phyloP scores from a whole-genome alignment of 2,888 invertebrate genomes.

The Aquatica leii region DNA sequence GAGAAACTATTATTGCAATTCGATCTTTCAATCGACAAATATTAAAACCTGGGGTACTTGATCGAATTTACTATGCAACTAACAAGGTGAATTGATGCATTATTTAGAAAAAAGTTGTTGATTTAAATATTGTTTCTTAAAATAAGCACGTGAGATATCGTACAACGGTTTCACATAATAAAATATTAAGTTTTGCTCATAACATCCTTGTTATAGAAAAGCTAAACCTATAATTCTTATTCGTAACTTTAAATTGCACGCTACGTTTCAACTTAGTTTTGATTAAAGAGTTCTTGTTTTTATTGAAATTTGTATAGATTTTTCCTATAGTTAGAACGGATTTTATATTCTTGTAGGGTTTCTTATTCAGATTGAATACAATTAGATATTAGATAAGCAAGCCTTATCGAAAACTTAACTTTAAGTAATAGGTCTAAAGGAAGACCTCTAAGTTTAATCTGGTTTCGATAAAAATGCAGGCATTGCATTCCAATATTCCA shows the following conservation, averaged over 20 bases:
- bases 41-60: neutral
- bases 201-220: slow-evolving; percentile 25
- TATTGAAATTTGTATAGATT: neutral
- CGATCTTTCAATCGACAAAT: neutral
- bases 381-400: slow-evolving; percentile 40
- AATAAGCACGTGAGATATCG: slow-evolving; percentile 18
- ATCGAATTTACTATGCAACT: slow-evolving; percentile 7
- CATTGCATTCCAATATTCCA: slow-evolving; percentile 3
- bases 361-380: slow-evolving; percentile 46
- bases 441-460: slow-evolving; percentile 47
- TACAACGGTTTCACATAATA: slow-evolving; percentile 19
- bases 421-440: slow-evolving; percentile 48
- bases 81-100: neutral
- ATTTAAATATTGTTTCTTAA: slow-evolving; percentile 15
- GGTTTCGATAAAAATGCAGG: slow-evolving; percentile 24
- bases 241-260: slow-evolving; percentile 24
- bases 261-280: slow-evolving; percentile 11
- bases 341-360: slow-evolving; percentile 40
- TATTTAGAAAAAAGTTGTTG: neutral
- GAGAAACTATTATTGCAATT: slow-evolving; percentile 39
- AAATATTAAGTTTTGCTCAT: slow-evolving; percentile 23
- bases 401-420: slow-evolving; percentile 54
- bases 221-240: slow-evolving; percentile 27
- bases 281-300: neutral
- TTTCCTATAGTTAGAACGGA: slow-evolving; percentile 14